Evolutionary conservation across 1,140 invertebrate genomes (phyloP).

Genomic region (Calliopsis andreniformis): DNA sequence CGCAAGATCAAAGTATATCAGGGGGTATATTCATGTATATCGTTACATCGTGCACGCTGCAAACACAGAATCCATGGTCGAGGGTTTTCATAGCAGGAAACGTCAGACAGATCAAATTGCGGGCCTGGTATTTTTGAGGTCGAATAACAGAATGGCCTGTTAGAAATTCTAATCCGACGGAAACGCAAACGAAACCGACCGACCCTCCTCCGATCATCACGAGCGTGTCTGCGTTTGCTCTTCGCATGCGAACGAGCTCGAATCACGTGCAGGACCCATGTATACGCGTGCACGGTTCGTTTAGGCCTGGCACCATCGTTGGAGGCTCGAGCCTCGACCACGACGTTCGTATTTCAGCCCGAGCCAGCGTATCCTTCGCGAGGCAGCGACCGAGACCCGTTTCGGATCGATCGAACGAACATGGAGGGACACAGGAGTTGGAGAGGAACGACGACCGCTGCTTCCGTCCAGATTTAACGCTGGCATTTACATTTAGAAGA

Average conservation of each 20-base stretch:
- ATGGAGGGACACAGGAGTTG: not conserved
- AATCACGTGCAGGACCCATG: conserved; percentile 26
- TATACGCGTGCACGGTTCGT: conserved; percentile 20
- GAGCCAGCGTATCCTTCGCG: not conserved
- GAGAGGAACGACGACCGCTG: conserved; percentile 4
- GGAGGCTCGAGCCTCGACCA: not conserved
- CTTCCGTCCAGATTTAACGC: conserved; percentile 70
- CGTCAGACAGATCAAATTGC: conserved; percentile 46
- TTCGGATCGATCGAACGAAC: conserved; percentile 10
- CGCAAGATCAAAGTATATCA: not conserved
- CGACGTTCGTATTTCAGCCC: conserved; percentile 11
- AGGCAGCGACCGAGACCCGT: not conserved
- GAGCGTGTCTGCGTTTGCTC: conserved; percentile 30
- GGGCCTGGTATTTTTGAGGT: conserved; percentile 51
- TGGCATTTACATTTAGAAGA: conserved; percentile 78
- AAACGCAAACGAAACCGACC: conserved; percentile 55
- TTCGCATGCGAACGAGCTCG: conserved; percentile 22
- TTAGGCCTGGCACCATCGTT: conserved; percentile 17
- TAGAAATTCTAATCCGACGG: conserved; percentile 58
- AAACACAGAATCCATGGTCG: conserved; percentile 13
- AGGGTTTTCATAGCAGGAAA: not conserved
- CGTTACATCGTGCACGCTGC: not conserved
- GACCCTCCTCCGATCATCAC: conserved; percentile 25
- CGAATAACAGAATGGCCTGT: conserved; percentile 54
- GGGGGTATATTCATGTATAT: conserved; percentile 16